These are phyloP conservation scores for Idris sp. DNA, from an alignment of 1,140 invertebrate genomes.

Conservation along the genomic window DNA sequence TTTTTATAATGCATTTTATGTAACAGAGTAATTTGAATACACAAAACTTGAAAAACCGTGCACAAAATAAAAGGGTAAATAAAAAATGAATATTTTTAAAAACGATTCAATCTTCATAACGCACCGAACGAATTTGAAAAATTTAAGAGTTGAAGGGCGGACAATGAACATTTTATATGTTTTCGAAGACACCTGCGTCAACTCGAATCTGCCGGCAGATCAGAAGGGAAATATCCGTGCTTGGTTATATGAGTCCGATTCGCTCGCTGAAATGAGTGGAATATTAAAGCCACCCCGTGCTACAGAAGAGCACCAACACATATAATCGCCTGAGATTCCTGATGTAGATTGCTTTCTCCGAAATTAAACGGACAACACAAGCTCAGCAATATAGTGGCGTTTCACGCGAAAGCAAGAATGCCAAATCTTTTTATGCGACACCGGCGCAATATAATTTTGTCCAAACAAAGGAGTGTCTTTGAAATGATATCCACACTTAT, in stretches of 20 bases:
- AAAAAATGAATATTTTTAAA: constrained; percentile 2
- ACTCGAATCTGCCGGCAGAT: constrained; percentile 25
- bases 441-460: constrained; percentile 32
- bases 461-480: constrained; percentile 19
- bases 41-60: not conserved
- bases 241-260: constrained; percentile 51
- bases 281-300: constrained; percentile 46
- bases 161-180: constrained; percentile 50
- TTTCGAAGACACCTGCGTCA: constrained; percentile 42
- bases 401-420: constrained; percentile 40
- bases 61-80: not conserved
- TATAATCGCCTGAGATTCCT: constrained; percentile 42
- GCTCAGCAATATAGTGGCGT: constrained; percentile 29
- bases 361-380: constrained; percentile 54
- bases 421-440: constrained; percentile 48
- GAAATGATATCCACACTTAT: constrained; percentile 35
- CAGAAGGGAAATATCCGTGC: constrained; percentile 43
- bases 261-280: constrained; percentile 45
- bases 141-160: constrained; percentile 17
- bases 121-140: constrained; percentile 2
- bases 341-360: constrained; percentile 53
- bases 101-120: constrained; percentile 29
- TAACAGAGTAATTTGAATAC: too few species aligned
- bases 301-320: constrained; percentile 39
- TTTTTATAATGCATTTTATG: too few species aligned